Evolutionary conservation across 1,140 invertebrate genomes (phyloP).

Genomic region (Andricus grossulariae): DNA sequence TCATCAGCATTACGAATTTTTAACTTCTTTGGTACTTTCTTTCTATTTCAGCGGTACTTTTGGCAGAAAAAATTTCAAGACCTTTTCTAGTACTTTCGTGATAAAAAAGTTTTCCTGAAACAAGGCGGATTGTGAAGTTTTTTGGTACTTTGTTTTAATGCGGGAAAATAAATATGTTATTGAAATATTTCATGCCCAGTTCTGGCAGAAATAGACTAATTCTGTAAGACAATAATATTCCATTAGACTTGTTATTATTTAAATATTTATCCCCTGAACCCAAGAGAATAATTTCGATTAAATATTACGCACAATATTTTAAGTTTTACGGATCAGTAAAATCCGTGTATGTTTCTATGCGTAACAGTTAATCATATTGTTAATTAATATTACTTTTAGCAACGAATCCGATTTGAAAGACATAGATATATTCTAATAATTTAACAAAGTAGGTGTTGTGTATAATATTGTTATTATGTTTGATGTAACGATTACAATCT

Average conservation of each 20-base stretch:
- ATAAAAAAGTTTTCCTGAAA: no score
- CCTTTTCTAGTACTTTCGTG: no score
- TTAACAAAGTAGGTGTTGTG: slow-evolving; percentile 5
- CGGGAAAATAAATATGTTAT: background rate
- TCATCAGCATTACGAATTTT: no score
- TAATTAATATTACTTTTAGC: no score
- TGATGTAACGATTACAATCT: background rate
- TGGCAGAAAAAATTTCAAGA: no score
- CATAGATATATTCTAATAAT: background rate
- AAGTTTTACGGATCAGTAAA: no score
- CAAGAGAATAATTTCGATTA: background rate
- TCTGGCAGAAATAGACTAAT: background rate
- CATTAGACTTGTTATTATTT: slow-evolving; percentile 15
- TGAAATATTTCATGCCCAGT: background rate
- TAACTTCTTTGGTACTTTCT: no score
- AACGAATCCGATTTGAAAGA: background rate
- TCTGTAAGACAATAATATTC: slow-evolving; percentile 24
- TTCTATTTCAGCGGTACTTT: no score
- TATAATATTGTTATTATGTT: background rate
- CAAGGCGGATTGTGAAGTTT: no score
- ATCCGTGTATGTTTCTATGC: no score
- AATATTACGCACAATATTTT: background rate
- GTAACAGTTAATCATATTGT: no score
- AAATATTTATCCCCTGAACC: background rate
- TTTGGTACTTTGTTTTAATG: background rate